Percentiles rank a stretch among this genome's conserved stretches.
Evolutionary conservation across 1,140 invertebrate genomes (phyloP).

Genomic region (Cherax quadricarinatus): DNA sequence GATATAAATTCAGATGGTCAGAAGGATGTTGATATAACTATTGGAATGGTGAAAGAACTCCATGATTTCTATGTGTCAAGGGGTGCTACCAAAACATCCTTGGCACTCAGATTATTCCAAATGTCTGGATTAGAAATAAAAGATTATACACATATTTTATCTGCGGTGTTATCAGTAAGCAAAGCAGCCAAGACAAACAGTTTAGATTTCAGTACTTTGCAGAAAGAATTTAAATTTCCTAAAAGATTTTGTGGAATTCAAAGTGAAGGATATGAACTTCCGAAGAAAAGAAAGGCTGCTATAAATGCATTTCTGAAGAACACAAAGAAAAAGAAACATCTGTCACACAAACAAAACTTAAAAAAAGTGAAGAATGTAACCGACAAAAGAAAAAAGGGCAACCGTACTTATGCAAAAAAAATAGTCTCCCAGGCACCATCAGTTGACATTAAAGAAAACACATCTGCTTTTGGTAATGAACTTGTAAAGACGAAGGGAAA

Average conservation of each 20-base stretch:
- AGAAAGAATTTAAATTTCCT: background rate
- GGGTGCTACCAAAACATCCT: conserved; percentile 26
- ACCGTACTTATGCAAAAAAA: background rate
- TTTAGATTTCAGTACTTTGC: background rate
- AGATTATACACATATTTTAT: conserved; percentile 28
- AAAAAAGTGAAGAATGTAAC: background rate
- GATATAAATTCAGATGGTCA: conserved; percentile 28
- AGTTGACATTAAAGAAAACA: background rate
- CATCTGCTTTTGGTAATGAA: background rate
- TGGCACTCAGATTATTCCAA: conserved; percentile 40
- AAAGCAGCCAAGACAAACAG: background rate
- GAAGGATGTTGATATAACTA: conserved; percentile 10
- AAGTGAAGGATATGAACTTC: background rate
- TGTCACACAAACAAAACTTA: background rate
- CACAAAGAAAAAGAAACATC: background rate
- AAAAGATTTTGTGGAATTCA: background rate
- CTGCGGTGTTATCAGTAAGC: background rate
- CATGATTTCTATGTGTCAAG: conserved; percentile 42
- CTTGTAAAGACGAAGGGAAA: conserved; percentile 53
- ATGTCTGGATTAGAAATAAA: background rate
- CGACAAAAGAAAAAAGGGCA: background rate
- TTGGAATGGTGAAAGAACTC: conserved; percentile 48
- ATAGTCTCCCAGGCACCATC: background rate
- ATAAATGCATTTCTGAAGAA: background rate
- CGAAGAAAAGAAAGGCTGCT: background rate